phyloP scores from a whole-genome alignment of 2,797 vertebrate species.

The Spinus olivaceus region DNA sequence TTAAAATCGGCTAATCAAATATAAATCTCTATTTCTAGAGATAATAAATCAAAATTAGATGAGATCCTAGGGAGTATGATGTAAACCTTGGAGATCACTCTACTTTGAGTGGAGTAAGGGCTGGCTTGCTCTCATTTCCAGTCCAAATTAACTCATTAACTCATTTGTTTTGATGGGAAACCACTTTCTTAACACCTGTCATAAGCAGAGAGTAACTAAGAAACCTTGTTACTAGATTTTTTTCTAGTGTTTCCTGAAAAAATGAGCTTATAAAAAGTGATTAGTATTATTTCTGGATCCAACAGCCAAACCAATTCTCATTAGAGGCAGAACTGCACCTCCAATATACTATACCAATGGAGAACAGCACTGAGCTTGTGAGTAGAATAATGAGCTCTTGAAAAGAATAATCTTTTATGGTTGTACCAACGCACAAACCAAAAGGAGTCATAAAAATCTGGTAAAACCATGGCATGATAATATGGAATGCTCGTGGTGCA shows the following conservation, averaged over 20 bases:
- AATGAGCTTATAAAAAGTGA: neutral
- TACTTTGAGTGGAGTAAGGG: neutral
- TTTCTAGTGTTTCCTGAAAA: neutral
- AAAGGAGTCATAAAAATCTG: neutral
- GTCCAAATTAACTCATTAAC: neutral
- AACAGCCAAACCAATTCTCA: neutral
- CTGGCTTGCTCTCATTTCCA: neutral
- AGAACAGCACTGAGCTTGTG: neutral
- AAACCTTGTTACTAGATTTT: neutral
- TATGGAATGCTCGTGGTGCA: rapidly evolving
- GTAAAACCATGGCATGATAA: neutral
- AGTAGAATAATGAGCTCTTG: neutral
- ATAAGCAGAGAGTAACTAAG: neutral
- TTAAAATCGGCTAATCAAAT: neutral
- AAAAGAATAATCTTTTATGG: neutral
- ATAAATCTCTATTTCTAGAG: neutral
- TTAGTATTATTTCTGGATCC: neutral
- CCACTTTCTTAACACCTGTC: neutral
- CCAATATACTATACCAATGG: neutral
- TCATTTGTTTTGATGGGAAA: neutral
- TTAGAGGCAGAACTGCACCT: neutral
- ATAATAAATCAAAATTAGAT: neutral
- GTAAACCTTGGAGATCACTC: neutral
- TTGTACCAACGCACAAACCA: neutral
- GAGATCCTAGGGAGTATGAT: neutral